phyloP scores from a whole-genome alignment of 2,888 invertebrate species.

The Salticus scenicus region DNA sequence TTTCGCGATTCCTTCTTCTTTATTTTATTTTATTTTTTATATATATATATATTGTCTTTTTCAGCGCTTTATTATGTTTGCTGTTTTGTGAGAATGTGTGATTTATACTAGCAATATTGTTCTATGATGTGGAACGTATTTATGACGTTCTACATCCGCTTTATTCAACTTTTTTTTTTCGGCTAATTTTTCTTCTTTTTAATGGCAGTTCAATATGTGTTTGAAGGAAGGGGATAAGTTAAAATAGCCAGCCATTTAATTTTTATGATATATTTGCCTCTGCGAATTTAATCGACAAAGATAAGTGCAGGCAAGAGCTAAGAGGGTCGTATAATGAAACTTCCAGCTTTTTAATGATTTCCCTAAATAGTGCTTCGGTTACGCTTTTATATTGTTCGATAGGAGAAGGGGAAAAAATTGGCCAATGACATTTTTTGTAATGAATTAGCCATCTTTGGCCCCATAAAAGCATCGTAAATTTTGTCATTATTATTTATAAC shows the following conservation, averaged over 20 bases:
- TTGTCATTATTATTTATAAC: too few relatives aligned
- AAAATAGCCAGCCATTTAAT: constrained; percentile 9
- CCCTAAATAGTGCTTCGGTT: background rate
- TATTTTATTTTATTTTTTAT: background rate
- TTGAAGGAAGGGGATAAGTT: constrained; percentile 7
- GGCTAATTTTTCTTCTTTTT: constrained; percentile 8
- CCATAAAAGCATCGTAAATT: background rate
- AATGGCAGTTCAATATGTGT: background rate
- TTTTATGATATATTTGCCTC: constrained; percentile 7
- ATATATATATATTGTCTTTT: constrained; percentile 13
- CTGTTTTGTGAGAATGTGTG: constrained; percentile 60
- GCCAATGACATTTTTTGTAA: background rate
- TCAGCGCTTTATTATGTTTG: constrained; percentile 54
- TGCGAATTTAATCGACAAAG: constrained; percentile 6
- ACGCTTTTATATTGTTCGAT: background rate
- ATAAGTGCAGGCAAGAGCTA: background rate
- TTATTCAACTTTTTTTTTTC: constrained; percentile 22
- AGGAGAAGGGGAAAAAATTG: background rate
- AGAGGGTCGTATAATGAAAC: constrained; percentile 8
- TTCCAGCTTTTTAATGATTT: constrained; percentile 4
- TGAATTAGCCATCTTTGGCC: background rate
- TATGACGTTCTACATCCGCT: constrained; percentile 63
- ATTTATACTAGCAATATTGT: constrained; percentile 65
- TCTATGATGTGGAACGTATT: constrained; percentile 62
- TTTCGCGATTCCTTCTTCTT: constrained; percentile 33